Evolutionary conservation across 2,888 invertebrate species (phyloP), one percentile per base, ranked within the genome.

Genomic region (Ectemnius cavifrons): DNA sequence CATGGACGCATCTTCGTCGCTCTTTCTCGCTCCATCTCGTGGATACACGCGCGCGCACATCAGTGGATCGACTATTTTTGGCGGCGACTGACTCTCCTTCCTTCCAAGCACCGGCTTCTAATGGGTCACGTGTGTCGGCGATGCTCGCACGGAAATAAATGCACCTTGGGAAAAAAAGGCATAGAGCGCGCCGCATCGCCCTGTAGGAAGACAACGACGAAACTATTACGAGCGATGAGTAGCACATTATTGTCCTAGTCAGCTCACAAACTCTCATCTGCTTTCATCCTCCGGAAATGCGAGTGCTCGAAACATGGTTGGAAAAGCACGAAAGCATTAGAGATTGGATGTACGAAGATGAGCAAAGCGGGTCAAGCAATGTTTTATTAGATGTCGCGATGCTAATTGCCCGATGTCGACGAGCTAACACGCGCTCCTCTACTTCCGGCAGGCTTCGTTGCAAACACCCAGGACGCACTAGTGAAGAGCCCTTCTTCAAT

Each of bases 41-140:
- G 28, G 28, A 20, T 52, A 62, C 56, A 45, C 37, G 45, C 47
- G 37, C 67, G 58, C 52, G 2, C 45, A 62, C 60, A 58, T 59
- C 58, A 28, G 11, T 46, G 61, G 73, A 78, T 67, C 73, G 74
- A 77, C 76, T 83, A 84, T 85, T 84, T 85, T 82, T 78, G 78
- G 71, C 70, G 65, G 64, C 27, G 62, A 37, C 37, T 37, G 37
- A 37, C 37, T 37, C 37, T 11, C 37, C 11, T 1, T 23, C 2
- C 37, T 11, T 37, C 37, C 70, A 58, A 28, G 66, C 60, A 59
- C 56, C 28, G 60, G 70, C 52, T 71, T 67, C 75, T 85, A 85
- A 85, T 84, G 79, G 80, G 64, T 80, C 77, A 69, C 68, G 78
- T 63, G 77, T 73, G 47, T 65, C 37, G 37, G 8, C 37, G 37